Percentiles rank a stretch among this genome's conserved stretches.
phyloP scores from a whole-genome alignment of 2,888 invertebrate genomes.

The Parnassius apollo region DNA sequence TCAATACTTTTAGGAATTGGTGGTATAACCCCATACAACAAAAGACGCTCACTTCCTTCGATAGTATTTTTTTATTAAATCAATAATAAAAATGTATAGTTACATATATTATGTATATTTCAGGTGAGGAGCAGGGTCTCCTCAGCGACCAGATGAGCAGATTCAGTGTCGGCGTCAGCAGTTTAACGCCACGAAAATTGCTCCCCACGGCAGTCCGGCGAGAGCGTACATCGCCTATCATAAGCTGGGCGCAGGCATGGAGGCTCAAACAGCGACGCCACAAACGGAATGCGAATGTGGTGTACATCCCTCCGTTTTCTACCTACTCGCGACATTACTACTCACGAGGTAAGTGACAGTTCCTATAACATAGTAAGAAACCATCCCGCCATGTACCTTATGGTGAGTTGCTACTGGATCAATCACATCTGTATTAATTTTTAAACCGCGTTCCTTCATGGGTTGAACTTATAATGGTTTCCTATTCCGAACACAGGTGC shows the following conservation, averaged over 20 bases:
- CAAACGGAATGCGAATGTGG: conserved; percentile 82
- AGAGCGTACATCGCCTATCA: conserved; percentile 83
- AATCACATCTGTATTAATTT: too few species aligned
- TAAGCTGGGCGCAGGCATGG: conserved; percentile 80
- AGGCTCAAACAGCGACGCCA: conserved; percentile 76
- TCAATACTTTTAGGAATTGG: too few species aligned
- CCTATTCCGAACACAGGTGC: too few species aligned
- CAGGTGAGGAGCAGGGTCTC: conserved; percentile 60
- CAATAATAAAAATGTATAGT: neutral
- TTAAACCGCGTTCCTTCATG: too few species aligned
- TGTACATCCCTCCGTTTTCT: conserved; percentile 84
- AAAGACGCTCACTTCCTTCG: too few species aligned
- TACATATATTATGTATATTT: conserved; percentile 8
- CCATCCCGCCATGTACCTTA: too few species aligned
- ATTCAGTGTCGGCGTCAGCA: conserved; percentile 57
- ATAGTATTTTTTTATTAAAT: too few species aligned
- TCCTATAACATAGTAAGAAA: too few species aligned
- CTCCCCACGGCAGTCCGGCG: conserved; percentile 74
- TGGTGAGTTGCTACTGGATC: too few species aligned
- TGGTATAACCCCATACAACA: too few species aligned
- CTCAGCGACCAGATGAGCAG: conserved; percentile 73
- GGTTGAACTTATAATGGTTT: too few species aligned
- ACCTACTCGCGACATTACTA: conserved; percentile 82
- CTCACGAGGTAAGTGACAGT: conserved; percentile 62
- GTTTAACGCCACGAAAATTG: conserved; percentile 72